Evolutionary conservation across 2,797 vertebrate species (phyloP).

Genomic region (Tokudaia muenninki): DNA sequence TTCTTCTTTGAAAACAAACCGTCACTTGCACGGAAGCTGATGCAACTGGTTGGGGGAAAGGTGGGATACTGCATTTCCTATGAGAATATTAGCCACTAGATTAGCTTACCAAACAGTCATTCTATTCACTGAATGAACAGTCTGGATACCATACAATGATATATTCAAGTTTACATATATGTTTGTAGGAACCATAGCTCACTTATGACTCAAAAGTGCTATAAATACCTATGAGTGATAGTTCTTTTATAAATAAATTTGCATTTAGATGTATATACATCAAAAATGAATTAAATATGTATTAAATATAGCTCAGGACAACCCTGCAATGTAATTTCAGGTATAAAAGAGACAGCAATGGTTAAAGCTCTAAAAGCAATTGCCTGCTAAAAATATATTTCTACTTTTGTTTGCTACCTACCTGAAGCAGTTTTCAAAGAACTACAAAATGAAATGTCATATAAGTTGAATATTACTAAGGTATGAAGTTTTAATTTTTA

Average conservation of each 20-base stretch:
- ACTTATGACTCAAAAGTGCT: constrained; percentile 38
- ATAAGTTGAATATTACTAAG: constrained; percentile 14
- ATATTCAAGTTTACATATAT: background rate
- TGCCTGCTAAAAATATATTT: constrained; percentile 41
- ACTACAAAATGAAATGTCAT: constrained; percentile 44
- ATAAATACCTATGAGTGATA: constrained; percentile 28
- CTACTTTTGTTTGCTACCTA: constrained; percentile 45
- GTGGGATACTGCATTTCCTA: background rate
- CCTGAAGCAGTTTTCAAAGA: constrained; percentile 17
- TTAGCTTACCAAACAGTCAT: background rate
- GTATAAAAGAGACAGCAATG: background rate
- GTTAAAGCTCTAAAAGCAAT: constrained; percentile 47
- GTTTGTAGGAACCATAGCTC: background rate
- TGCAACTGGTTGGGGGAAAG: background rate
- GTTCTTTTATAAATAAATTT: constrained; percentile 30
- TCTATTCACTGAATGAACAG: background rate
- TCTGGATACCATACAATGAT: background rate
- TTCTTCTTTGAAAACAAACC: constrained; percentile 65
- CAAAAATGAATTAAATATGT: constrained; percentile 49
- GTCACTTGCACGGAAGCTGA: background rate
- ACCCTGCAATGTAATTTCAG: constrained; percentile 18
- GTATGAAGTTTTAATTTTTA: constrained; percentile 34
- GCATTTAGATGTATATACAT: constrained; percentile 40
- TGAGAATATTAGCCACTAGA: background rate
- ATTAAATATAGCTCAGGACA: constrained; percentile 50